Evolutionary conservation across 2,113 vertebrate species (phyloP), one percentile per base, ranked within the genome.

Genomic region (Embiotoca jacksoni): DNA sequence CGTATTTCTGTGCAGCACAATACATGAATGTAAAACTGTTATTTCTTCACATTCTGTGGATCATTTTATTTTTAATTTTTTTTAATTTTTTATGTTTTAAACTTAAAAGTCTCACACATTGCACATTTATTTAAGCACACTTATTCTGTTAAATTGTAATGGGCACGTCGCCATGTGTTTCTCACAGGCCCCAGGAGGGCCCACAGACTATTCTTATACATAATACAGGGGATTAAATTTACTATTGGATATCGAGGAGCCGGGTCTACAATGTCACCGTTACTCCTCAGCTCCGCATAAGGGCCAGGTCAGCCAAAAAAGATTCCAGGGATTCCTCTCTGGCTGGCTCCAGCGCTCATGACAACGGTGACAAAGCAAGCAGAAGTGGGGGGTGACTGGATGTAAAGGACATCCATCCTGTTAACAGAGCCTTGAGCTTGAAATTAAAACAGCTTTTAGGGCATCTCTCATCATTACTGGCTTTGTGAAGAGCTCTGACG

Each of bases 281-380:
- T 61, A 84, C 84, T 86, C 83, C 67, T 67, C 74, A 56, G 78
- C 67, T 62, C 59, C 15, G 68, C 80, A 66, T 82, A 50, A 73
- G 82, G 88, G 84, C 53, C 83, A 82, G 85, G 88, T 91, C 88
- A 81, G 64, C 54, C 79, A 2, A 78, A 88, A 85, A 83, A 87
- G 86, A 94, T 95, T 94, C 93, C 78, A 80, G 77, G 78, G 88
- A 94, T 94, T 94, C 92, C 92, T 90, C 55, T 36, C 73, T 72
- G 75, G 80, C 69, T 78, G 80, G 79, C 84, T 88, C 73, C 62
- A 41, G 66, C 55, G 52, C 92, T 89, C 93, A 81, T 82, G 90
- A 93, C 93, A 91, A 93, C 93, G 33, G 89, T 91, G 88, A 94
- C 91, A 93, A 94, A 93, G 91, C 86, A 83, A 36, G 37, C 46